Evolutionary conservation across 2,113 vertebrate species (phyloP).

Genomic region (Ptilonorhynchus violaceus): DNA sequence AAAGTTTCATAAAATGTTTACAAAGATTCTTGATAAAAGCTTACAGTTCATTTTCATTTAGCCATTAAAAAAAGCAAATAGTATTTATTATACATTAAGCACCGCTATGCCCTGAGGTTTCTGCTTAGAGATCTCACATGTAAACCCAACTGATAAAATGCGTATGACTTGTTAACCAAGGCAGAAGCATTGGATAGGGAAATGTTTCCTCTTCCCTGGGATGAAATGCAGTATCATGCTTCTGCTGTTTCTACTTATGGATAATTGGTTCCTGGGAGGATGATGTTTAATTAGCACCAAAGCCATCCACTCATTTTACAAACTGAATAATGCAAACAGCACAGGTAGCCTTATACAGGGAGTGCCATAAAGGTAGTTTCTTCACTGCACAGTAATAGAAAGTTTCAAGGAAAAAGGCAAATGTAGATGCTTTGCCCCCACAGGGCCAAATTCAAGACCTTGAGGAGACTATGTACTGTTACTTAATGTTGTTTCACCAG

Average conservation of each 20-base stretch:
- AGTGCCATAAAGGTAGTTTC: not conserved
- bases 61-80: not conserved
- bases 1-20: not conserved
- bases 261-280: not conserved
- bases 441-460: not conserved
- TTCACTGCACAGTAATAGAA: not conserved
- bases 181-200: not conserved
- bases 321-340: not conserved
- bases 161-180: not conserved
- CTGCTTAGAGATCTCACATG: not conserved
- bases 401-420: not conserved
- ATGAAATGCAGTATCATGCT: not conserved
- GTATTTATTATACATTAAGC: slow-evolving; percentile 17
- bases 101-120: not conserved
- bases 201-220: not conserved
- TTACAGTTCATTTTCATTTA: not conserved
- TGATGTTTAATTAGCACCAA: not conserved
- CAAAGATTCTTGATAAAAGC: not conserved
- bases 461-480: not conserved
- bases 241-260: not conserved
- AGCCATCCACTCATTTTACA: not conserved
- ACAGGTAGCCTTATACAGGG: not conserved
- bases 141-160: not conserved
- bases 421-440: not conserved
- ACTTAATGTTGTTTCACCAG: not conserved